phyloP scores from a whole-genome alignment of 2,113 vertebrate genomes.

The Siniperca chuatsi region DNA sequence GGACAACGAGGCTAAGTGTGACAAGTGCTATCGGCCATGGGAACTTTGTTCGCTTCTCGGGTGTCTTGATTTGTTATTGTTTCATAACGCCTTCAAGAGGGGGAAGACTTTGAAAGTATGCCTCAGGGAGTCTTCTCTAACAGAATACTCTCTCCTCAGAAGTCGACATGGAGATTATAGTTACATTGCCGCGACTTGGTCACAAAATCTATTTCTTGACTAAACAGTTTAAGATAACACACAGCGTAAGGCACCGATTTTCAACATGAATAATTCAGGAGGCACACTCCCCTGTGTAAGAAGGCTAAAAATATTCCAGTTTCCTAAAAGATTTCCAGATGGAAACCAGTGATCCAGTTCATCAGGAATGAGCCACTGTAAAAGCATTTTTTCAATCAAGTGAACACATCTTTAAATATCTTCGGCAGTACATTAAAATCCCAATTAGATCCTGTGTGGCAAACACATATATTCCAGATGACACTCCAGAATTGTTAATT shows the following conservation, averaged over 20 bases:
- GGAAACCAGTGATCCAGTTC: conserved; percentile 56
- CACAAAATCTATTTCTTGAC: conserved; percentile 64
- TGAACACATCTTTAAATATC: conserved; percentile 49
- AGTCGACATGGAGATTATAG: conserved; percentile 63
- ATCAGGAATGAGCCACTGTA: conserved; percentile 51
- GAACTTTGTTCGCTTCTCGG: conserved; percentile 71
- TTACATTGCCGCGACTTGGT: conserved; percentile 50
- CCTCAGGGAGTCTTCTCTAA: conserved; percentile 55
- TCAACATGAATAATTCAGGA: conserved; percentile 70
- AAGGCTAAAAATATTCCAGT: conserved; percentile 64
- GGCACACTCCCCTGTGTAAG: conserved; percentile 51
- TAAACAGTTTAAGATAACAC: conserved; percentile 74
- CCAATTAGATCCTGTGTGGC: conserved; percentile 36
- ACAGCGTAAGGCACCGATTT: conserved; percentile 56
- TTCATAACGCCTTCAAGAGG: conserved; percentile 60
- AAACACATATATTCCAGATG: conserved; percentile 64
- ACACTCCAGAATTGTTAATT: conserved; percentile 51
- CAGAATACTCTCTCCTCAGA: conserved; percentile 46
- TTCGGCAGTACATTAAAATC: conserved; percentile 38
- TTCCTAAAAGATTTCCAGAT: conserved; percentile 71
- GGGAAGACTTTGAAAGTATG: conserved; percentile 48
- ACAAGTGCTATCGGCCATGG: conserved; percentile 73
- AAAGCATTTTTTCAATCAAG: conserved; percentile 51
- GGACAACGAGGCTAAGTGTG: conserved; percentile 78
- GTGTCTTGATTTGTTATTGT: conserved; percentile 78